These are phyloP conservation scores for Hylyphantes graminicola DNA, from an alignment of 1,140 invertebrate genomes.

Conservation along the genomic window DNA sequence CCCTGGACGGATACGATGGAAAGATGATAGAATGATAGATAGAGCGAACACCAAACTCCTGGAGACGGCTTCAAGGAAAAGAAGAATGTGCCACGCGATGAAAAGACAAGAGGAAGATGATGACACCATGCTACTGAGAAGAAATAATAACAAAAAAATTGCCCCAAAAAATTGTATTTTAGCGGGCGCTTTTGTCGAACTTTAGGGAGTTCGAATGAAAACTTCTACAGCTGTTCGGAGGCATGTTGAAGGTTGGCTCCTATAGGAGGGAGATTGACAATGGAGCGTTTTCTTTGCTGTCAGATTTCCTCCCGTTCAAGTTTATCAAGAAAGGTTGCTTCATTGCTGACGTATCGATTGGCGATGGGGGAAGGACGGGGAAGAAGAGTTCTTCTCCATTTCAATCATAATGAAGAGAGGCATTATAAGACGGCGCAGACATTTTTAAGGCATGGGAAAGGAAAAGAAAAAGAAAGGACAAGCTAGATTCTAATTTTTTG, in stretches of 20 bases:
- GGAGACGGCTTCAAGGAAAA: slow-evolving; percentile 9
- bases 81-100: slow-evolving; percentile 55
- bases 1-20: slow-evolving; percentile 47
- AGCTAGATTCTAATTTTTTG: neutral
- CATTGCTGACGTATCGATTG: slow-evolving; percentile 47
- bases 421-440: neutral
- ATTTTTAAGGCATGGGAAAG: neutral
- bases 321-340: slow-evolving; percentile 22
- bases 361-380: neutral
- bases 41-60: slow-evolving; percentile 54
- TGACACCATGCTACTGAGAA: slow-evolving; percentile 46
- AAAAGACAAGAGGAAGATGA: slow-evolving; percentile 56
- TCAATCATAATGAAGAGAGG: slow-evolving; percentile 47
- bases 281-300: slow-evolving; percentile 35
- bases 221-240: slow-evolving; percentile 57
- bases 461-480: neutral
- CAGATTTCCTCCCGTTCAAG: slow-evolving; percentile 12
- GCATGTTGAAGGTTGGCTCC: slow-evolving; percentile 36
- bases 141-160: slow-evolving; percentile 39
- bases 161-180: slow-evolving; percentile 56
- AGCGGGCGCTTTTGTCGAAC: slow-evolving; percentile 37
- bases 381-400: slow-evolving; percentile 3
- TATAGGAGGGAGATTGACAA: slow-evolving; percentile 39
- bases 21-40: slow-evolving; percentile 46
- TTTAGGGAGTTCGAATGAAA: slow-evolving; percentile 45